A percentile compares a stretch with the other conserved stretches of the same genome.
These are phyloP conservation scores for Leptodactylus fallax DNA, from an alignment of 2,797 vertebrate genomes.

Conservation along the genomic window DNA sequence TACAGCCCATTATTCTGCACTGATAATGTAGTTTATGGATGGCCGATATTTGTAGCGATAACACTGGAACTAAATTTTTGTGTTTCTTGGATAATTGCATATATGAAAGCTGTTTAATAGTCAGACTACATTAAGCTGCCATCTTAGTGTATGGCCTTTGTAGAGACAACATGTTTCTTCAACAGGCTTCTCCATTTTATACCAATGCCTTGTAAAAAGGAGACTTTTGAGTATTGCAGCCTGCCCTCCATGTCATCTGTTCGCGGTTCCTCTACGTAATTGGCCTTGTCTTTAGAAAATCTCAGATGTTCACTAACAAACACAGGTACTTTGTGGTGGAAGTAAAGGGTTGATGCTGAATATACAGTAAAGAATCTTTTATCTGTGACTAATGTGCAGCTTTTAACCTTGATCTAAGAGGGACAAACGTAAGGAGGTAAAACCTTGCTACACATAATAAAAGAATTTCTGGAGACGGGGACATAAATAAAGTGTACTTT, in stretches of 20 bases:
- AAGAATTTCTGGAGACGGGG: neutral
- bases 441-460: neutral
- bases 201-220: conserved; percentile 3
- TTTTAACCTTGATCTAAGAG: conserved; percentile 32
- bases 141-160: neutral
- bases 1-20: too few species aligned
- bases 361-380: conserved; percentile 15
- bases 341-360: neutral
- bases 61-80: neutral
- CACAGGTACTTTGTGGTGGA: neutral
- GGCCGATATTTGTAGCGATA: neutral
- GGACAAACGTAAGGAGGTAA: neutral
- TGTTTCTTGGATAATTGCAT: neutral
- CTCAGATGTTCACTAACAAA: conserved; percentile 26
- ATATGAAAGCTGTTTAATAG: neutral
- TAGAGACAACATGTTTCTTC: neutral
- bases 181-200: neutral
- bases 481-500: neutral
- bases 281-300: conserved; percentile 45
- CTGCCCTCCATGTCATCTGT: neutral
- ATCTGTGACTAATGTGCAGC: conserved; percentile 15
- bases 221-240: neutral
- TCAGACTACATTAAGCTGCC: neutral
- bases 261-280: neutral
- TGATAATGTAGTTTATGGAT: neutral